Evolutionary conservation across 2,888 invertebrate species (phyloP).

Genomic region (Machimus rusticus): DNA sequence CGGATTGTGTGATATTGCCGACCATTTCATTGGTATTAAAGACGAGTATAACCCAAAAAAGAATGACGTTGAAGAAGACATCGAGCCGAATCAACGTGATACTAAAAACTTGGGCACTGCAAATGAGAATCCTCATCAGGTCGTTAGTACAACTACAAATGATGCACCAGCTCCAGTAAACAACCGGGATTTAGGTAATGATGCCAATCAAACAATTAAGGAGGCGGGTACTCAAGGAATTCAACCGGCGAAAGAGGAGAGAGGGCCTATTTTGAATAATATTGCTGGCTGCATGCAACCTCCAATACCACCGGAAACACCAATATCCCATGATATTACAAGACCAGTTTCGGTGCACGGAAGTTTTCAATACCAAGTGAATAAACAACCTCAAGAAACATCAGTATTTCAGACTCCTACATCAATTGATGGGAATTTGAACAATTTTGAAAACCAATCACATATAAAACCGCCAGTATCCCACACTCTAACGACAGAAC

Average conservation of each 20-base stretch:
- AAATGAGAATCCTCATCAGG: not conserved
- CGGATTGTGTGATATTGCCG: not conserved
- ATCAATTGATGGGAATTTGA: not conserved
- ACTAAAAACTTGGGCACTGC: not conserved
- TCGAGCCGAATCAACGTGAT: not conserved
- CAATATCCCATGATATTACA: not conserved
- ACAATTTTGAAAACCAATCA: not conserved
- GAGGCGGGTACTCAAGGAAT: not conserved
- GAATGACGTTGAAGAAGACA: not conserved
- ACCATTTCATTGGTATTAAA: not conserved
- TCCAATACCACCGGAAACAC: not conserved
- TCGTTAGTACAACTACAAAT: not conserved
- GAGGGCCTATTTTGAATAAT: not conserved
- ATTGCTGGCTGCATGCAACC: not conserved
- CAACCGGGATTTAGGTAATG: not conserved
- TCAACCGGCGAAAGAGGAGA: not conserved
- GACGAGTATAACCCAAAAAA: not conserved
- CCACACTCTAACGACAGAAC: not conserved
- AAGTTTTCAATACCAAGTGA: not conserved
- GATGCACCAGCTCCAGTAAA: not conserved
- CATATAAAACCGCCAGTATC: not conserved
- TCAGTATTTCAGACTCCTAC: no score
- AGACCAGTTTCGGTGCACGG: not conserved
- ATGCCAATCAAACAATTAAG: not conserved
- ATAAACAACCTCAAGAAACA: not conserved